Conservation (phyloP, 2,888 invertebrate species). For the Perizoma affinitatum region DNA sequence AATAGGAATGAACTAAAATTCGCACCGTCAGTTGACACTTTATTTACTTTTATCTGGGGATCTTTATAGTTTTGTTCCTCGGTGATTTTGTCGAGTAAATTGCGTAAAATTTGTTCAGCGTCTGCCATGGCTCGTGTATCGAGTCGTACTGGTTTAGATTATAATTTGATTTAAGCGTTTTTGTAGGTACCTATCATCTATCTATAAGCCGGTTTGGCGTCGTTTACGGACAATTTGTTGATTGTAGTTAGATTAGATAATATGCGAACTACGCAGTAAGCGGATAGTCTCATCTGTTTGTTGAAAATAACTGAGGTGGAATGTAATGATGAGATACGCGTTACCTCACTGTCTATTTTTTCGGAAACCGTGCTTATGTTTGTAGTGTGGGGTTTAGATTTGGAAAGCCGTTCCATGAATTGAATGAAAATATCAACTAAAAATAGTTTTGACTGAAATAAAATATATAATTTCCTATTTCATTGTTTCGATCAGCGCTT, state of each 20-base stretch:
- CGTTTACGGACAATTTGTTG: background rate
- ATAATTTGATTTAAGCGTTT: too few species aligned
- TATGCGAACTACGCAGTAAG: background rate
- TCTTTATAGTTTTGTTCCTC: conserved; percentile 21
- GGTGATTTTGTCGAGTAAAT: conserved; percentile 25
- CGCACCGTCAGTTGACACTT: conserved; percentile 22
- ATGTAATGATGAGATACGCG: too few species aligned
- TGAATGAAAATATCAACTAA: too few species aligned
- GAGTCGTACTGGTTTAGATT: conserved; percentile 5
- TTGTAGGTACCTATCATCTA: background rate
- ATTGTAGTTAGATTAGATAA: background rate
- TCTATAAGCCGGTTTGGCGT: background rate
- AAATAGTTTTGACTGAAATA: too few species aligned
- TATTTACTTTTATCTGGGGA: conserved; percentile 5
- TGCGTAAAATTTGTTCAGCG: conserved; percentile 20
- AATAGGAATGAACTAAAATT: conserved; percentile 29
- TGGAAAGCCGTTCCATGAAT: too few species aligned
- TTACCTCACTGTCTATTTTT: too few species aligned
- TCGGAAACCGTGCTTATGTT: too few species aligned
- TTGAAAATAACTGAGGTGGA: background rate
- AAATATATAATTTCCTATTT: too few species aligned
- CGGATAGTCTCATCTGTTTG: background rate
- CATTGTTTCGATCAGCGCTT: too few species aligned
- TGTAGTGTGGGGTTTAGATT: too few species aligned
- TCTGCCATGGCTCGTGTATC: conserved; percentile 21